Conservation (phyloP, 2,888 invertebrate genomes). For the Campoletis raptor region DNA sequence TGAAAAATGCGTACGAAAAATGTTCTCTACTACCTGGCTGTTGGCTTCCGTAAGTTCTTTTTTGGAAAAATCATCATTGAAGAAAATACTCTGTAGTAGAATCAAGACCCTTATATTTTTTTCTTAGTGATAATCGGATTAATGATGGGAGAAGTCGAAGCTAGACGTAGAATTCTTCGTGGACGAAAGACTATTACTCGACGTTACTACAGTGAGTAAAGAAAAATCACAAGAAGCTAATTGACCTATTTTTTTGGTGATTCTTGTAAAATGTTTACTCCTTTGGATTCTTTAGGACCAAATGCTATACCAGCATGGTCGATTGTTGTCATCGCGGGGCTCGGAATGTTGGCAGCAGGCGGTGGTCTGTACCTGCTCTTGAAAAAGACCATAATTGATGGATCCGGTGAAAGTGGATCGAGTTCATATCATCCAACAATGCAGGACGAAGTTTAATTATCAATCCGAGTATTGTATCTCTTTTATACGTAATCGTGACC, state of each 20-base stretch:
- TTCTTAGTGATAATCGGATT: constrained; percentile 89
- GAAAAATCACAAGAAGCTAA: constrained; percentile 5
- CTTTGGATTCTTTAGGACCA: constrained; percentile 86
- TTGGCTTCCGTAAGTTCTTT: constrained; percentile 80
- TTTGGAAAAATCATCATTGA: background rate
- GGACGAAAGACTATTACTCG: constrained; percentile 92
- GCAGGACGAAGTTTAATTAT: constrained; percentile 86
- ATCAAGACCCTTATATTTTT: constrained; percentile 73
- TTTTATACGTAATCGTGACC: constrained; percentile 9
- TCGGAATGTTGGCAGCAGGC: constrained; percentile 90
- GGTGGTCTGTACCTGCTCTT: constrained; percentile 89
- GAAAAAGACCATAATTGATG: constrained; percentile 89
- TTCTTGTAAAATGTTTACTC: background rate
- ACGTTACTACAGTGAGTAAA: constrained; percentile 90
- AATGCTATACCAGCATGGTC: constrained; percentile 92
- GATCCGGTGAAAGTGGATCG: constrained; percentile 85
- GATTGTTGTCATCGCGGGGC: constrained; percentile 89
- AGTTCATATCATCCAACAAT: constrained; percentile 86
- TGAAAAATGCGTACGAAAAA: constrained; percentile 75
- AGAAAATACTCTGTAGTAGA: constrained; percentile 36
- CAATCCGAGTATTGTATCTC: background rate
- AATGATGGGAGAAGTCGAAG: constrained; percentile 90
- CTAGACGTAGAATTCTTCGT: constrained; percentile 91
- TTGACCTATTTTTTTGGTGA: background rate
- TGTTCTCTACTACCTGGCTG: constrained; percentile 77